Percentiles rank a stretch among this genome's conserved stretches.
phyloP scores from a whole-genome alignment of 2,797 vertebrate genomes.

The Trichosurus vulpecula region DNA sequence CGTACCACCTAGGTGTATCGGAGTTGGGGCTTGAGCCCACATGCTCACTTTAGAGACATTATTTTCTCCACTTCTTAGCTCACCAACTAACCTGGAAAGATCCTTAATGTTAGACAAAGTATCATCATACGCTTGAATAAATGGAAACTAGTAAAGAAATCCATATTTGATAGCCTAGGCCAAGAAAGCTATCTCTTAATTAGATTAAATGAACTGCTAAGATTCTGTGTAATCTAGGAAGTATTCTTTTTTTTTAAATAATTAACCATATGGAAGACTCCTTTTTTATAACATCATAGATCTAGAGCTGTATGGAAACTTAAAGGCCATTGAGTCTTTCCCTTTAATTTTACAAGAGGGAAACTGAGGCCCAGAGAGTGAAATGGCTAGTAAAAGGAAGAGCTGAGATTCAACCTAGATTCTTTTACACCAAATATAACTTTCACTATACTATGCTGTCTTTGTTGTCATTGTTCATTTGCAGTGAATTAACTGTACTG shows the following conservation, averaged over 20 bases:
- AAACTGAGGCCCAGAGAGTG: not conserved
- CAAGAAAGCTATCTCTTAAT: not conserved
- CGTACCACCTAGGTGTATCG: not conserved
- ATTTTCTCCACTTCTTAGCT: not conserved
- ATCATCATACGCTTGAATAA: not conserved
- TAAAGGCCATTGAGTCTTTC: not conserved
- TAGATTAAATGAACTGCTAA: not conserved
- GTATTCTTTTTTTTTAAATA: no score
- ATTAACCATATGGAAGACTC: not conserved
- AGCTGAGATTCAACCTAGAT: not conserved
- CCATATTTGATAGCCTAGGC: not conserved
- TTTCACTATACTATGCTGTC: not conserved
- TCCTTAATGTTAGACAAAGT: not conserved
- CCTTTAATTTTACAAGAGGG: not conserved
- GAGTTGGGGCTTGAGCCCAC: not conserved
- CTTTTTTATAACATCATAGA: not conserved
- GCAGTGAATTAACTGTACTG: not conserved
- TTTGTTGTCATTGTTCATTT: not conserved
- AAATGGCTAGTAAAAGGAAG: not conserved
- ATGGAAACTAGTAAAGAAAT: not conserved
- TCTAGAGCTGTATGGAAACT: not conserved
- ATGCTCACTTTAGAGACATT: not conserved
- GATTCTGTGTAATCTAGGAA: not conserved
- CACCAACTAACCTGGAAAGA: not conserved
- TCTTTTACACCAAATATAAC: not conserved